phyloP scores from a whole-genome alignment of 2,113 vertebrate species.

The Procavia capensis region DNA sequence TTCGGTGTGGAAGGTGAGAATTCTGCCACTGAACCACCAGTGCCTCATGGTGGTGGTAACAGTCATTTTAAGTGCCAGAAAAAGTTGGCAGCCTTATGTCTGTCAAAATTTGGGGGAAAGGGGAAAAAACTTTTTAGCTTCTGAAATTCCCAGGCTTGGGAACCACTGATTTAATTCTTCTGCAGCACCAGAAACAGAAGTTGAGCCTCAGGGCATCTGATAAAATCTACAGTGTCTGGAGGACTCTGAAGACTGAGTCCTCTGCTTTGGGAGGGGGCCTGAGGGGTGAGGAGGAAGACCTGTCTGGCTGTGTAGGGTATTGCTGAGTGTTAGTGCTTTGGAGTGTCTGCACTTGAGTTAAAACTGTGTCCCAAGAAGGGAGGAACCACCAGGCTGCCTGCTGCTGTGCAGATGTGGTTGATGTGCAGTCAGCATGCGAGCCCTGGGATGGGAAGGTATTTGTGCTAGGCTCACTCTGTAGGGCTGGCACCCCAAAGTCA shows the following conservation, averaged over 20 bases:
- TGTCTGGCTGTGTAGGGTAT: no score
- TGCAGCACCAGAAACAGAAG: background rate
- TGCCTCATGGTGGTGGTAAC: background rate
- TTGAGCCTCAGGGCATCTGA: accelerated
- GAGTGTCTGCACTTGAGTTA: background rate
- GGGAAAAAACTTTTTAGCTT: background rate
- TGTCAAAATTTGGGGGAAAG: background rate
- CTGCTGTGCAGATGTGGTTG: background rate
- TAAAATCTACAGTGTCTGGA: background rate
- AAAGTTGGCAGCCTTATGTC: background rate
- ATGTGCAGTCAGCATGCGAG: background rate
- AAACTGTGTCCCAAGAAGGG: background rate
- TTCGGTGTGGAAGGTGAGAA: background rate
- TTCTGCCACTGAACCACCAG: background rate
- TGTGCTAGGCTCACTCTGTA: background rate
- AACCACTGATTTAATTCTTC: background rate
- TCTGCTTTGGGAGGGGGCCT: accelerated
- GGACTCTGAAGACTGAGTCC: accelerated
- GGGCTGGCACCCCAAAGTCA: no score
- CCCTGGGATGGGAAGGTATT: no score
- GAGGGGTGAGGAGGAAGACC: background rate
- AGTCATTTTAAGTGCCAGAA: background rate
- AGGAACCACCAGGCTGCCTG: background rate
- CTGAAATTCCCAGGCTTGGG: background rate
- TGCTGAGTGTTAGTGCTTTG: no score